These are phyloP conservation scores for Drosophila acutilabella DNA, from an alignment of 2,888 invertebrate species.

Conservation along the genomic window DNA sequence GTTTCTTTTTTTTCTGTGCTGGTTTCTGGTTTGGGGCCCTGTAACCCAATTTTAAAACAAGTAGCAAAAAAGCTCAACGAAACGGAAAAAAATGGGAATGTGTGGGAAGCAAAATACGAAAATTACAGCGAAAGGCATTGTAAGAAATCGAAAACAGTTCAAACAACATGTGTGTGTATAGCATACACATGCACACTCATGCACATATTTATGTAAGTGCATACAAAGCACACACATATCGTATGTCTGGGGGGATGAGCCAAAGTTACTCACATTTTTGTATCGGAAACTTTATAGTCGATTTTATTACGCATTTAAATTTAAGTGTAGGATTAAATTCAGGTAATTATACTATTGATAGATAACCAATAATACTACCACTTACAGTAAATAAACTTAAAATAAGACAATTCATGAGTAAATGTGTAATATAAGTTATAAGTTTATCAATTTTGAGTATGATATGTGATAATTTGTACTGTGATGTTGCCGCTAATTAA, in stretches of 20 bases:
- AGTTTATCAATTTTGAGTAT: background rate
- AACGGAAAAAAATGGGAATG: conserved; percentile 34
- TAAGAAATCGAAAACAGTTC: conserved; percentile 75
- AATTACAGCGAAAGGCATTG: conserved; percentile 71
- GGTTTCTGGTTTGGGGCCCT: conserved; percentile 55
- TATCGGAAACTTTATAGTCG: conserved; percentile 1
- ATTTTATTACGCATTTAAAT: conserved; percentile 16
- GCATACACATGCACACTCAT: background rate
- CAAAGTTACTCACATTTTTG: conserved; percentile 11
- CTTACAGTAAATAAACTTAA: background rate
- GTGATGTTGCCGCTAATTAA: conserved; percentile 39
- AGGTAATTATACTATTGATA: conserved; percentile 22
- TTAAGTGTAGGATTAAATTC: background rate
- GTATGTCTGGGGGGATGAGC: conserved; percentile 22
- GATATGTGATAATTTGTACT: conserved; percentile 44
- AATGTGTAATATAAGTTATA: conserved; percentile 8
- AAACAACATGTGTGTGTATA: conserved; percentile 64
- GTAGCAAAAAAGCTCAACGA: conserved; percentile 48
- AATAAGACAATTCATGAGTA: background rate
- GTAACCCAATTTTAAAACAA: conserved; percentile 78
- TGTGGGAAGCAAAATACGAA: conserved; percentile 67
- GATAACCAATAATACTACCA: background rate
- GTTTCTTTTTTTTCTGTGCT: conserved; percentile 34
- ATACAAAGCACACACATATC: conserved; percentile 1
- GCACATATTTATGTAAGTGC: conserved; percentile 1